phyloP scores from a whole-genome alignment of 2,888 invertebrate genomes.

The Heterodera filipjevi region DNA sequence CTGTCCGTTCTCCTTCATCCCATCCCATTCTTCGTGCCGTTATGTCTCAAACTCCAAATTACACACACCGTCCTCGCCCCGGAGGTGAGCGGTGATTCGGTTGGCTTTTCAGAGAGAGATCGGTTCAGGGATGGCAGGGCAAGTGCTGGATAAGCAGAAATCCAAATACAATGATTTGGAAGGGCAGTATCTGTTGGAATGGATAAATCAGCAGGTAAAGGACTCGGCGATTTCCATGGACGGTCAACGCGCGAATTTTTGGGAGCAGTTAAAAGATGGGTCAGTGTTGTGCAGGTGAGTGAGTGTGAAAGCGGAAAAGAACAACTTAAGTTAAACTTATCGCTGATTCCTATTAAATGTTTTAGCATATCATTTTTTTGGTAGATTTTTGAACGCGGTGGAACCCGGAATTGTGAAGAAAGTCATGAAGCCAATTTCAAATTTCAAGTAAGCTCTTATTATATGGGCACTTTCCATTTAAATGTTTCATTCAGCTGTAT shows the following conservation, averaged over 20 bases:
- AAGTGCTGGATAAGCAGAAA: constrained; percentile 74
- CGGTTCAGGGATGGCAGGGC: constrained; percentile 51
- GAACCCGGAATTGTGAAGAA: constrained; percentile 85
- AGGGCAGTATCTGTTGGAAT: constrained; percentile 86
- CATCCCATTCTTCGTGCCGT: not conserved
- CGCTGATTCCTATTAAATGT: not conserved
- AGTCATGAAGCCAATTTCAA: constrained; percentile 85
- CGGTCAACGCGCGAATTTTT: constrained; percentile 89
- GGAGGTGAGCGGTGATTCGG: not conserved
- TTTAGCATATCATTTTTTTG: too few relatives aligned
- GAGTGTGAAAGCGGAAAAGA: not conserved
- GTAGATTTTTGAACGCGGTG: constrained; percentile 81
- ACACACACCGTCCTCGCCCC: constrained; percentile 20
- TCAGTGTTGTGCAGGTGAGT: constrained; percentile 82
- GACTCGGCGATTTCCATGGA: constrained; percentile 77
- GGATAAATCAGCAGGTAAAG: constrained; percentile 83
- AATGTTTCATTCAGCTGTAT: constrained; percentile 93
- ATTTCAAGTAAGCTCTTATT: constrained; percentile 76
- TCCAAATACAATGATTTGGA: constrained; percentile 94
- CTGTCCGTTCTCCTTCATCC: not conserved
- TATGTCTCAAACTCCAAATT: not conserved
- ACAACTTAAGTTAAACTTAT: too few relatives aligned
- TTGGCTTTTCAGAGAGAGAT: constrained; percentile 29
- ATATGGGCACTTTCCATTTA: too few relatives aligned
- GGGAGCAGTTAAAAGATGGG: constrained; percentile 83